phyloP scores from a whole-genome alignment of 1,140 invertebrate genomes.

The Drosophila punjabiensis region DNA sequence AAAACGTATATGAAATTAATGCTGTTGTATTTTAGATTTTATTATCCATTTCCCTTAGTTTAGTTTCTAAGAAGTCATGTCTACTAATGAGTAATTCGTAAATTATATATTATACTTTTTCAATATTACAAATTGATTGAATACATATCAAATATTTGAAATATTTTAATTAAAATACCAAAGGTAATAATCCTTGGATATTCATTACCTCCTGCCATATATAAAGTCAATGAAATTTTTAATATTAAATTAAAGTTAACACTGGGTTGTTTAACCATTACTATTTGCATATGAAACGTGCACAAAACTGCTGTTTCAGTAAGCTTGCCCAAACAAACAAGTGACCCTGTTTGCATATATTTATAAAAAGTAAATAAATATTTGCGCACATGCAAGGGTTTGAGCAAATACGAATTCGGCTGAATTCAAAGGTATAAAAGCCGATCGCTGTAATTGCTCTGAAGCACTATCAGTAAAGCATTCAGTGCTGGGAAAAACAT shows the following conservation, averaged over 20 bases:
- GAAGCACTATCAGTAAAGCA: neutral
- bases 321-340: constrained; percentile 26
- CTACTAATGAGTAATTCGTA: too few species aligned
- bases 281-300: constrained; percentile 22
- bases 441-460: too few species aligned
- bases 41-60: too few species aligned
- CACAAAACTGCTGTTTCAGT: constrained; percentile 20
- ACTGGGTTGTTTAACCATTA: constrained; percentile 1
- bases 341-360: constrained; percentile 17
- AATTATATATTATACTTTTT: too few species aligned
- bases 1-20: too few species aligned
- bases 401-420: constrained; percentile 8
- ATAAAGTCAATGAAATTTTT: too few species aligned
- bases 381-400: constrained; percentile 23
- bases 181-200: too few species aligned
- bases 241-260: neutral
- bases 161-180: too few species aligned
- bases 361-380: constrained; percentile 13
- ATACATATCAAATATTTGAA: too few species aligned
- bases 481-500: neutral
- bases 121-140: too few species aligned
- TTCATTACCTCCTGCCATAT: neutral
- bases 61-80: too few species aligned
- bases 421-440: constrained; percentile 12
- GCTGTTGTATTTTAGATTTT: too few species aligned